Evolutionary conservation across 23 tunicate genomes (phyloP), one percentile per base, ranked within the genome.

Genomic region (Clavelina lepadiformis): DNA sequence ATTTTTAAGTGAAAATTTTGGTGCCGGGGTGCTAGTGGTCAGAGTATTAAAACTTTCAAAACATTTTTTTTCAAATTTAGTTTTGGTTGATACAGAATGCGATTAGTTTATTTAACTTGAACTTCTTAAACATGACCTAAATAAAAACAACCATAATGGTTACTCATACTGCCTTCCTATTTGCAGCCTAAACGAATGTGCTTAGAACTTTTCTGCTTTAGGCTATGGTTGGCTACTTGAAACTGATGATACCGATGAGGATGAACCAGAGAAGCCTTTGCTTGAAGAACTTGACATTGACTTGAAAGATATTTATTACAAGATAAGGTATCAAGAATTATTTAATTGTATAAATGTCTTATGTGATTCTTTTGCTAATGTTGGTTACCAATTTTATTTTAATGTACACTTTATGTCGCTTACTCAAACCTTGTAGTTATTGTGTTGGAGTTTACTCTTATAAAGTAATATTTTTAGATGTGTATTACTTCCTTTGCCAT

Each of bases 191-290:
- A n/a, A n/a, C n/a, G n/a, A n/a, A n/a, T n/a, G 11, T 25, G 27
- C 67, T 25, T 26, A 15, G 8, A 28, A 28, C 23, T 61, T 29
- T 61, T 15, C 35, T 11, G 49, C 15, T 41, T 29, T 35, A 73
- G 96, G 96, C 37, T 88, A 88, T 62, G 99, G 94, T 5, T 93
- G 99, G 99, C 68, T 93, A 33, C 65, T 93, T 8, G 99, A 93
- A 44, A 79, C 99, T 26, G 79, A 50, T 24, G 77, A 66, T 1
- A 77, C 56, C 20, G 75, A 70, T 1, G 94, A 79, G 15, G 54
- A 51, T 3, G 75, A 73, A 35, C 35, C 50, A 37, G 88, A 93
- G 27, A 33, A 33, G 46, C 99, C 99, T n/a, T 49, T 93, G 22
- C 45, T 93, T 7, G 99, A 93, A 46, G 99, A 93, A 38, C 83